Evolutionary conservation across 2,888 invertebrate species (phyloP).

Genomic region (Sylvicola cinctus): DNA sequence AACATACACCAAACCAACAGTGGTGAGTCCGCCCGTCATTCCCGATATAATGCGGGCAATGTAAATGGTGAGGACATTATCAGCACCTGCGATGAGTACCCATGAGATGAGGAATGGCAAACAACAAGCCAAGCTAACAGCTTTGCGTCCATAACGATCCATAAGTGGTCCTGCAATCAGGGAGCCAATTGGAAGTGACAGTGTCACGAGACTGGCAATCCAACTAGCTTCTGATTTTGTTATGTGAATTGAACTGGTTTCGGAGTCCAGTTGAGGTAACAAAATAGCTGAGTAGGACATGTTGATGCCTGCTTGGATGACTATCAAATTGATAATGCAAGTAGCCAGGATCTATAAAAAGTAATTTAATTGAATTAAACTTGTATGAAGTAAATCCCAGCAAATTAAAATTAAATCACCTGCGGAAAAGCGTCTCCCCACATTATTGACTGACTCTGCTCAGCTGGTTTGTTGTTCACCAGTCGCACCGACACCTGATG

Average conservation of each 20-base stretch:
- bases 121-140: slow-evolving; percentile 21
- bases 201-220: slow-evolving; percentile 35
- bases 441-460: no score
- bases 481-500: no score
- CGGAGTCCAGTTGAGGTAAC: slow-evolving; percentile 26
- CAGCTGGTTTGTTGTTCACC: no score
- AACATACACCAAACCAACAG: slow-evolving; percentile 32
- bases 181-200: slow-evolving; percentile 32
- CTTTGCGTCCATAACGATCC: slow-evolving; percentile 33
- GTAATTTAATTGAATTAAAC: no score
- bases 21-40: slow-evolving; percentile 29
- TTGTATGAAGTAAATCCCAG: no score
- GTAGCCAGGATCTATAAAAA: slow-evolving; percentile 24
- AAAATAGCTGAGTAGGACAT: slow-evolving; percentile 35
- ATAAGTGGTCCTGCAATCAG: slow-evolving; percentile 30
- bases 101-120: slow-evolving; percentile 29
- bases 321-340: slow-evolving; percentile 26
- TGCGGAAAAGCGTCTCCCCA: no score
- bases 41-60: slow-evolving; percentile 30
- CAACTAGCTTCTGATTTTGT: slow-evolving; percentile 29
- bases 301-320: slow-evolving; percentile 34
- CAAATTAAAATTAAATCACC: no score
- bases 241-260: slow-evolving; percentile 21
- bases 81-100: slow-evolving; percentile 26
- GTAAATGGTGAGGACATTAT: slow-evolving; percentile 26